Conservation (phyloP, 2,797 vertebrate species). For the Vultur gryphus region DNA sequence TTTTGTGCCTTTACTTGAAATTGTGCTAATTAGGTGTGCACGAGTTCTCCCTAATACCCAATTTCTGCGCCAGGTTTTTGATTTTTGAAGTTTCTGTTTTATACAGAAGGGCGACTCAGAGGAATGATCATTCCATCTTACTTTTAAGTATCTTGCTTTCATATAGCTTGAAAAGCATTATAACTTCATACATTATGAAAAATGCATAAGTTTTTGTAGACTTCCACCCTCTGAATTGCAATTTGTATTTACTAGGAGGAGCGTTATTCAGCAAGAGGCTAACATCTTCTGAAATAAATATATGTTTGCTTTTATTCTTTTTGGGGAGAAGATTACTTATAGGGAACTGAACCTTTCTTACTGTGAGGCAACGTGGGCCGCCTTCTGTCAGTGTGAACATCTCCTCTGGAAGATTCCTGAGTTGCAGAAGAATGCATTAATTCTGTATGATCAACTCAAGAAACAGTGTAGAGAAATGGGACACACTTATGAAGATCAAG, state of each 20-base stretch:
- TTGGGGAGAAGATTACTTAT: conserved; percentile 71
- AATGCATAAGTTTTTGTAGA: not conserved
- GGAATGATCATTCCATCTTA: not conserved
- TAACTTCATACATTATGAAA: not conserved
- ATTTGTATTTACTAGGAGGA: not conserved
- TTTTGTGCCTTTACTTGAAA: not conserved
- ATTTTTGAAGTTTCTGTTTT: not conserved
- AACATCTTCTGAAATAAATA: not conserved
- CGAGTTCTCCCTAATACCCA: not conserved
- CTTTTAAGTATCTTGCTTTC: not conserved
- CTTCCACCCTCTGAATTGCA: not conserved
- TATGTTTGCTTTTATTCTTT: not conserved
- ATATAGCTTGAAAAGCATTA: not conserved
- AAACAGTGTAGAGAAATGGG: conserved; percentile 69
- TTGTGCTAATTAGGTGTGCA: not conserved
- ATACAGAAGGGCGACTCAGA: not conserved
- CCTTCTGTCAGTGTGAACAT: conserved; percentile 65
- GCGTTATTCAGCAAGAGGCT: not conserved
- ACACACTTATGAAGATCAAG: conserved; percentile 76
- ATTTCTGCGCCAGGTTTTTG: not conserved
- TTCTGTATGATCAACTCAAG: conserved; percentile 76
- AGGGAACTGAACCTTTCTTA: conserved; percentile 69
- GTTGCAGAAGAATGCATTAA: conserved; percentile 74
- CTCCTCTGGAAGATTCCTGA: conserved; percentile 71
- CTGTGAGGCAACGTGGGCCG: conserved; percentile 75